Evolutionary conservation across 2,113 vertebrate species (phyloP), one percentile per base, ranked within the genome.

Genomic region (Gnathonemus longibarbis): DNA sequence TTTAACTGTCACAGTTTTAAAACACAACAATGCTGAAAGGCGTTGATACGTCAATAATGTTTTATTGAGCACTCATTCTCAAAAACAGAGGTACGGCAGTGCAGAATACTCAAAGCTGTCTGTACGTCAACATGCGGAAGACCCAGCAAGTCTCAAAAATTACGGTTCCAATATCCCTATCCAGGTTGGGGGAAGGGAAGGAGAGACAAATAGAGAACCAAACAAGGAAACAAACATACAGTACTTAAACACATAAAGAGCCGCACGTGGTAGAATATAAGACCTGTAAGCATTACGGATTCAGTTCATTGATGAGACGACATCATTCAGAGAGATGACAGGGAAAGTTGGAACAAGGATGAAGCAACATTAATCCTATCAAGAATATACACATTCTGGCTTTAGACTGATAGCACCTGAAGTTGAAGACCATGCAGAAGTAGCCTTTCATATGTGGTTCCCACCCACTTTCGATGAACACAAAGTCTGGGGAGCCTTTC

Each of bases 21-120:
- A 48, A 49, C 2, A 42, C 39, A 48, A 24, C 21, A 46, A n/a
- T n/a, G 83, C 7, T 11, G 45, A 48, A 21, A 46, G 21, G 17
- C 45, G 24, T 2, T n/a, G 5, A 10, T 48, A 84, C 42, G 9
- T 48, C 83, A 84, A 84, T 84, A 94, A 93, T 93, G 93, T 90
- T 97, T 97, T 97, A 97, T 96, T 97, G 92, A 95, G 91, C 94
- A 96, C 91, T 95, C 93, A 53, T 91, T 95, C 95, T 91, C 89
- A 49, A 92, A 93, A 94, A 94, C 90, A 95, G 91, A 96, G 93
- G 90, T 95, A 95, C 91, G 17, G 95, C 90, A 87, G 87, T 90
- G 91, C 91, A 92, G 91, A 94, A 89, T 42, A 88, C 45, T 92
- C 89, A 92, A 91, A 94, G 92, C 86, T 84, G 94, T 93, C 90